Evolutionary conservation across 2,113 vertebrate genomes (phyloP), one percentile per base, ranked within the genome.

Genomic region (Nerophis lumbriciformis): DNA sequence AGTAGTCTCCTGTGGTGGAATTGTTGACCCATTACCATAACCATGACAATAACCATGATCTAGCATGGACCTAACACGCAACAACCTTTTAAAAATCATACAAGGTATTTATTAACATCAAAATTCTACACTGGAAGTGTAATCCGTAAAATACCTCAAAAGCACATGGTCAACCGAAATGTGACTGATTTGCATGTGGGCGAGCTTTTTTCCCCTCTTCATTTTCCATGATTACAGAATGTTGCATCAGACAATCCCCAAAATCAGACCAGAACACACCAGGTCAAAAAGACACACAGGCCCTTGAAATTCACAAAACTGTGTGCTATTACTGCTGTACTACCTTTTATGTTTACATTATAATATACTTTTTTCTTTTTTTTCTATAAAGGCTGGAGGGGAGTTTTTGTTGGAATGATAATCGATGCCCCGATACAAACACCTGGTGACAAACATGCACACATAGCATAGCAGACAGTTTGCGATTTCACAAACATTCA

Each of bases 241-340:
- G 62, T 83, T 86, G 79, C 47, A 64, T 69, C 77, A 88, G 63
- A 49, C 9, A 16, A 61, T 84, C 71, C 36, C 48, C 13, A 9
- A 45, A 58, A 64, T 58, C 51, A 78, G 54, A 71, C 55, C 65
- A 51, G 15, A 76, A 72, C 14, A 78, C 62, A 67, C 48, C 19
- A 63, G 38, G 59, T 57, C 37, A n/a, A 16, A 76, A 72, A 69
- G 65, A 67, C 63, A 51, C 60, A 65, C 12, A 63, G 55, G 56
- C 68, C 70, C 64, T 61, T 72, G 62, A 76, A 36, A 36, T 53
- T 14, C 5, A 53, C 21, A 8, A 53, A 6, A 36, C 21, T 35
- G 6, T n/a, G 48, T n/a, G 48, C 48, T 50, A 8, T 39, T 39
- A 39, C 38, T 7, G 38, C 38, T 6, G 6, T 39, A 39, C n/a